Evolutionary conservation across 2,797 vertebrate species (phyloP), one percentile per base, ranked within the genome.

Genomic region (Sebastes hopkinsi): DNA sequence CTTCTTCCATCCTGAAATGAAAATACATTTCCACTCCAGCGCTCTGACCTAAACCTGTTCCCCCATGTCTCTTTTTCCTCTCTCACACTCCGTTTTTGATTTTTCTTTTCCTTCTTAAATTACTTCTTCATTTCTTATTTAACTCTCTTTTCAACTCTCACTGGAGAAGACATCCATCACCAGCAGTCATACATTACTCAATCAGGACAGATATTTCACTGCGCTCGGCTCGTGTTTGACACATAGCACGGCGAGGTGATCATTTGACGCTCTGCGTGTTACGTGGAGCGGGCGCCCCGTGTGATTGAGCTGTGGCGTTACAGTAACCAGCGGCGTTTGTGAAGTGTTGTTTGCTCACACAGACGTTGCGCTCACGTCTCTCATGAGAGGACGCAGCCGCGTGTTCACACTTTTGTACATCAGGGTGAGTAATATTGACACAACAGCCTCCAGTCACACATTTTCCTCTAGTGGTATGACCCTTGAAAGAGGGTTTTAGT

Each of bases 381-480:
- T 84, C 27, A 4, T 66, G 74, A 85, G 90, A 77, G 55, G 72
- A 32, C 30, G 8, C 55, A 38, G 67, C 70, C 4, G 11, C 32
- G 25, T 85, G 82, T 91, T 93, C 88, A 86, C 87, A 90, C 90
- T 79, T 90, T 84, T 71, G 55, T 82, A 72, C 84, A 85, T 87
- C 87, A 77, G 68, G 16, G 73, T 71, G 83, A 88, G 84, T 84
- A 83, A 85, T 86, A 90, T 89, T 89, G 88, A 93, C 87, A 91
- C 91, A 86, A 88, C 87, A 87, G 87, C 89, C 87, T 88, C 76
- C 70, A 83, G 87, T 93, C 90, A 91, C 91, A 90, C 87, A 23
- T 91, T 89, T 88, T 81, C 85, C 89, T 87, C 92, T 84, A 82
- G 91, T 90, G 91, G 80, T 67, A 22, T 78, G 84, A 89, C 89